These are phyloP conservation scores for Magallana gigas DNA, from an alignment of 1,140 invertebrate genomes.

Conservation along the genomic window DNA sequence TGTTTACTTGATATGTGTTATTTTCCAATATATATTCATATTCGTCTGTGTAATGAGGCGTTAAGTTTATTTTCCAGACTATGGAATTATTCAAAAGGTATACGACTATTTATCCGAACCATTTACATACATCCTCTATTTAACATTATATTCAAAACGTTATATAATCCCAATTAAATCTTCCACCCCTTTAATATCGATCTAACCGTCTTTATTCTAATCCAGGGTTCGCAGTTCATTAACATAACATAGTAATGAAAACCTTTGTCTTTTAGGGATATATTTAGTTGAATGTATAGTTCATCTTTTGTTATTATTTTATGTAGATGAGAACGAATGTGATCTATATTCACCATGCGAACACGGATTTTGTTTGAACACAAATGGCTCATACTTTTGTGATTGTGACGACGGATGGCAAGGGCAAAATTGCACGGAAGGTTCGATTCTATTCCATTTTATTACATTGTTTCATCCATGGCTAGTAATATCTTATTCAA, in stretches of 20 bases:
- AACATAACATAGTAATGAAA: too few species aligned
- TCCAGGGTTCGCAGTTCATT: neutral
- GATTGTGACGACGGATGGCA: conserved; percentile 37
- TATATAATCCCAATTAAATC: neutral
- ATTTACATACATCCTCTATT: neutral
- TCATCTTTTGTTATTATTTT: neutral
- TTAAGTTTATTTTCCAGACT: conserved; percentile 29
- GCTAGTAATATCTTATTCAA: too few species aligned
- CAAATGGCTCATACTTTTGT: conserved; percentile 25
- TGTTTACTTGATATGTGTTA: neutral
- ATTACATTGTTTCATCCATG: too few species aligned
- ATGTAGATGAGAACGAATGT: conserved; percentile 58
- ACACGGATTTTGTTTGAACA: conserved; percentile 81
- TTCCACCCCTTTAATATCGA: neutral
- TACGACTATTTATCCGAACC: neutral
- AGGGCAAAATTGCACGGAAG: conserved; percentile 41
- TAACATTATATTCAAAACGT: neutral
- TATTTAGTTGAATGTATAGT: neutral
- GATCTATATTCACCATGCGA: conserved; percentile 79
- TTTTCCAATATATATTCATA: neutral
- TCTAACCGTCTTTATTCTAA: neutral
- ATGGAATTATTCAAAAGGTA: neutral
- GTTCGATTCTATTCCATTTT: neutral
- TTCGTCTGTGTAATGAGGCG: conserved; percentile 38
- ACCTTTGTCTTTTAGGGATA: neutral